phyloP scores from a whole-genome alignment of 1,140 invertebrate genomes.

The Vanessa atalanta region DNA sequence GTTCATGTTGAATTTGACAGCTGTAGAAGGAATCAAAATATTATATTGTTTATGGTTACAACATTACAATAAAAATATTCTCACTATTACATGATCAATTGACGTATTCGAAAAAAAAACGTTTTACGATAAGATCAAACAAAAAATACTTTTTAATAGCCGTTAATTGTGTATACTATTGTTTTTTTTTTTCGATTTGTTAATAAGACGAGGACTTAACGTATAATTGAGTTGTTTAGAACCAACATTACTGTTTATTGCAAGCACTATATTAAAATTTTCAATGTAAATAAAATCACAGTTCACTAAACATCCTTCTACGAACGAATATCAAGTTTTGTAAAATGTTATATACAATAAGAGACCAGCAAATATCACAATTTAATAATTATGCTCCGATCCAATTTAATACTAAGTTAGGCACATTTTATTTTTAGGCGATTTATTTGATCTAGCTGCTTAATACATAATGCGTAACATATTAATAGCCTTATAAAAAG shows the following conservation, averaged over 20 bases:
- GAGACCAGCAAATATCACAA: slow-evolving; percentile 31
- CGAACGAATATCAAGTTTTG: not conserved
- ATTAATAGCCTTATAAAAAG: not conserved
- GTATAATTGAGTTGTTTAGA: too few relatives aligned
- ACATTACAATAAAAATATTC: not conserved
- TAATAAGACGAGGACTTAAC: too few relatives aligned
- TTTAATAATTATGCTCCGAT: slow-evolving; percentile 12
- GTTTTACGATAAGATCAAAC: not conserved
- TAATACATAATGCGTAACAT: not conserved
- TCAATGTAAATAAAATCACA: not conserved
- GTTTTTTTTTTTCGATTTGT: too few relatives aligned
- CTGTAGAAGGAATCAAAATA: too few relatives aligned
- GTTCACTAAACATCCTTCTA: not conserved
- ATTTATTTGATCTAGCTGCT: slow-evolving; percentile 12
- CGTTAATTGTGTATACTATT: too few relatives aligned
- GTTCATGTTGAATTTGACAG: too few relatives aligned
- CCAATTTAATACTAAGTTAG: slow-evolving; percentile 24
- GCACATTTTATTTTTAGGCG: slow-evolving; percentile 21
- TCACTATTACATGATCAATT: not conserved
- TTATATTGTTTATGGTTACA: too few relatives aligned
- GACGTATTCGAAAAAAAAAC: not conserved
- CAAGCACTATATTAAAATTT: too few relatives aligned
- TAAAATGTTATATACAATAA: slow-evolving; percentile 14
- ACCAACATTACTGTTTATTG: too few relatives aligned
- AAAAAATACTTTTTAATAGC: not conserved